phyloP scores from a whole-genome alignment of 2,888 invertebrate species.

The Stramonita haemastoma region DNA sequence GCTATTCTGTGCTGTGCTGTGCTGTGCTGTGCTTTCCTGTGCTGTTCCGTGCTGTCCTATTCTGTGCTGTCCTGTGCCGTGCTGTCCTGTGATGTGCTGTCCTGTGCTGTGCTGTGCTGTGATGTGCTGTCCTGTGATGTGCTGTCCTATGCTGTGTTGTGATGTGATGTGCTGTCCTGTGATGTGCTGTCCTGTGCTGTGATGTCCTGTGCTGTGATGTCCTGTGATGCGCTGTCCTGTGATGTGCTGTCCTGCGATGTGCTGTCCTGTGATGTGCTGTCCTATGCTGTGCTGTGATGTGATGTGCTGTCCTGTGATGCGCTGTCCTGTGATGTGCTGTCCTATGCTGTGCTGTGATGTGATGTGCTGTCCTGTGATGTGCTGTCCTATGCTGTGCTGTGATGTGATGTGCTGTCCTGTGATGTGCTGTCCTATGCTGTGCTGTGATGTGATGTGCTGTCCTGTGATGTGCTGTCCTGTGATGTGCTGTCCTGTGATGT shows the following conservation, averaged over 20 bases:
- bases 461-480: too few relatives aligned
- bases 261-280: too few relatives aligned
- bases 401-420: too few relatives aligned
- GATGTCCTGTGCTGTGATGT: neutral
- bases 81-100: neutral
- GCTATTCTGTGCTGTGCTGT: neutral
- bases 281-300: too few relatives aligned
- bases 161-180: neutral
- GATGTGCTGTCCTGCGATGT: neutral
- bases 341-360: too few relatives aligned
- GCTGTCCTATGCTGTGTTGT: neutral
- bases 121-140: neutral
- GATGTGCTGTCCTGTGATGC: too few relatives aligned
- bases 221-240: slow-evolving; percentile 7
- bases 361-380: too few relatives aligned
- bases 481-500: too few relatives aligned
- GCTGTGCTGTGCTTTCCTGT: neutral
- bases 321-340: too few relatives aligned
- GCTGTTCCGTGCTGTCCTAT: neutral
- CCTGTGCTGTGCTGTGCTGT: neutral
- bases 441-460: too few relatives aligned
- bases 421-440: too few relatives aligned
- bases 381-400: too few relatives aligned
- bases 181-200: slow-evolving; percentile 1
- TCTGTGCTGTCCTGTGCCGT: neutral